Conservation (phyloP, 2,797 vertebrate genomes). For the Gallinago solitaria region DNA sequence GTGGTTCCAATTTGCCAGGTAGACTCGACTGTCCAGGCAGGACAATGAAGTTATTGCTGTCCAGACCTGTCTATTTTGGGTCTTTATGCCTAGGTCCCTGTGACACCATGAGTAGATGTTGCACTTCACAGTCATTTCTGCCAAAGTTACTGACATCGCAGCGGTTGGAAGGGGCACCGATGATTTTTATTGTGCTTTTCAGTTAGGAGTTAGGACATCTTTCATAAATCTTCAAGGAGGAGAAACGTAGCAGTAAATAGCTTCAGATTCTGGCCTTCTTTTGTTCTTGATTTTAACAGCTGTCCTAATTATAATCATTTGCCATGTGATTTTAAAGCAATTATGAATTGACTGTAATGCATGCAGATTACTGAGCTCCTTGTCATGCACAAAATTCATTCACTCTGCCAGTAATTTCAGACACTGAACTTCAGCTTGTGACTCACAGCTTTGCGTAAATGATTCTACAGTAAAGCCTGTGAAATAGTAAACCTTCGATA, state of each 20-base stretch:
- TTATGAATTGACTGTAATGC: slow-evolving; percentile 51
- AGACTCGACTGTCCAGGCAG: neutral
- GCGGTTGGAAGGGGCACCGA: neutral
- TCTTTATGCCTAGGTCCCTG: neutral
- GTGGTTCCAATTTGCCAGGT: neutral
- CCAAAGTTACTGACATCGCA: neutral
- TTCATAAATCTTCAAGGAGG: slow-evolving; percentile 8
- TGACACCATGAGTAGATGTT: neutral
- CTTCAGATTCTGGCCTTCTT: slow-evolving; percentile 24
- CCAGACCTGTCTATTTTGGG: neutral
- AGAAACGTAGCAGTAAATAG: neutral
- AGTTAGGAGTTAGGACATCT: neutral
- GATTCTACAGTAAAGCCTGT: slow-evolving; percentile 44
- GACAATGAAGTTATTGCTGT: slow-evolving; percentile 7
- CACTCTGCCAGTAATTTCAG: slow-evolving; percentile 33
- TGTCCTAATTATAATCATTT: slow-evolving; percentile 53
- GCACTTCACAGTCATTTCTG: neutral
- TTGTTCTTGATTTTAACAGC: slow-evolving; percentile 42
- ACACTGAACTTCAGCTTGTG: slow-evolving; percentile 30
- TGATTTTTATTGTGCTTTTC: neutral
- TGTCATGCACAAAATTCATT: slow-evolving; percentile 66
- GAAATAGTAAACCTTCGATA: slow-evolving; percentile 52
- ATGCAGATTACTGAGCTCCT: slow-evolving; percentile 49
- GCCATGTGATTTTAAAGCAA: slow-evolving; percentile 52
- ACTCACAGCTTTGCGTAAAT: slow-evolving; percentile 65